phyloP scores from a whole-genome alignment of 2,888 invertebrate genomes.

The Pristionchus maxplancki region DNA sequence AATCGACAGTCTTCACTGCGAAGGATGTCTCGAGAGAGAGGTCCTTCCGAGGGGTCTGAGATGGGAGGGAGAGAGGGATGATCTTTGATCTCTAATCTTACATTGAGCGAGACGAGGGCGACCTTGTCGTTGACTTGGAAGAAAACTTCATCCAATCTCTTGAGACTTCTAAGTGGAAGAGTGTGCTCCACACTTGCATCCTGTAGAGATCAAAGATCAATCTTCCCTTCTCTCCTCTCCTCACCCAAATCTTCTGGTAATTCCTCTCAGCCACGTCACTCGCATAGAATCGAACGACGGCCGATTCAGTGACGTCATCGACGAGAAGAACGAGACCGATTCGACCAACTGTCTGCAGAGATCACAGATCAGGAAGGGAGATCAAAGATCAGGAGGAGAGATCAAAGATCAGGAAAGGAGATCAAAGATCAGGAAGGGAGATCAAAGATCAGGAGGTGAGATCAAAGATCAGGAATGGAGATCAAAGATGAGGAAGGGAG shows the following conservation, averaged over 20 bases:
- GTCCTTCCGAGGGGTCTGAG: slow-evolving; percentile 34
- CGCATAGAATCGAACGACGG: slow-evolving; percentile 45
- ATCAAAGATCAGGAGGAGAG: neutral
- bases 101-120: slow-evolving; percentile 23
- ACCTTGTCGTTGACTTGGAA: slow-evolving; percentile 38
- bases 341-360: slow-evolving; percentile 36
- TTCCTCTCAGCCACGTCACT: slow-evolving; percentile 22
- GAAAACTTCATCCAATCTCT: slow-evolving; percentile 16
- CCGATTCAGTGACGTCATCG: slow-evolving; percentile 20
- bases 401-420: neutral
- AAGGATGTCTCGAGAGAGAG: slow-evolving; percentile 12
- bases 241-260: slow-evolving; percentile 47
- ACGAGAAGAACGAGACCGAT: slow-evolving; percentile 17
- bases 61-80: neutral
- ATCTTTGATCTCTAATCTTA: neutral
- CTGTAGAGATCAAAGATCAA: slow-evolving; percentile 42
- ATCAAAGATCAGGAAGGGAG: slow-evolving; percentile 13
- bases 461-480: neutral
- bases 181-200: slow-evolving; percentile 39
- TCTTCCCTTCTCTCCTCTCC: neutral
- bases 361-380: slow-evolving; percentile 6
- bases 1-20: neutral
- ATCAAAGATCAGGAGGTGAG: neutral
- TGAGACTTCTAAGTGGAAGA: slow-evolving; percentile 1
- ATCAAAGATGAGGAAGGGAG: slow-evolving; percentile 10